phyloP scores from a whole-genome alignment of 2,113 vertebrate genomes.

The Tor tambroides region DNA sequence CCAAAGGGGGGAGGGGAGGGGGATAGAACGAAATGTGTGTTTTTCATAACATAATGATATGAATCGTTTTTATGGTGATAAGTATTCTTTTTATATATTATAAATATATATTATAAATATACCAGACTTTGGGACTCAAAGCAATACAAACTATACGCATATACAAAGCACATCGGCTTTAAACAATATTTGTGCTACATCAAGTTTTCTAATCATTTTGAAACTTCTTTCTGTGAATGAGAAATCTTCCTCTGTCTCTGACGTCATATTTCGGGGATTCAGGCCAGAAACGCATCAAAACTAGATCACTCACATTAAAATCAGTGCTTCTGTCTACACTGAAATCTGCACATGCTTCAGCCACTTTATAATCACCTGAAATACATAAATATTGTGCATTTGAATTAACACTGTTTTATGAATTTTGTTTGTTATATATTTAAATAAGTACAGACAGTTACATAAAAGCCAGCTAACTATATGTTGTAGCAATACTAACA shows the following conservation, averaged over 20 bases:
- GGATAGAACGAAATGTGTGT: constrained; percentile 64
- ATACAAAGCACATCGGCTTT: constrained; percentile 40
- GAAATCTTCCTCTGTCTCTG: neutral
- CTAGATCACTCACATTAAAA: neutral
- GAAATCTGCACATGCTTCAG: neutral
- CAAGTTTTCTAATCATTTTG: neutral
- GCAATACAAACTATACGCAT: constrained; percentile 74
- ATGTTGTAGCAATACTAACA: constrained; percentile 28
- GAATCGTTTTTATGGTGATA: constrained; percentile 74
- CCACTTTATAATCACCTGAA: neutral
- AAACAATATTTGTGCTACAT: constrained; percentile 11
- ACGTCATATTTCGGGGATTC: neutral
- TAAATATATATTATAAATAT: constrained; percentile 61
- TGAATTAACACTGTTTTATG: neutral
- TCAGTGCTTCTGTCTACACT: neutral
- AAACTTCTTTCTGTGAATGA: neutral
- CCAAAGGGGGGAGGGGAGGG: constrained; percentile 69
- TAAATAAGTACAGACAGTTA: neutral
- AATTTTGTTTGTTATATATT: neutral
- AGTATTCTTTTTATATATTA: constrained; percentile 67
- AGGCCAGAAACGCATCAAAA: neutral
- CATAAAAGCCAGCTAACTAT: neutral
- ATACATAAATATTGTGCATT: neutral
- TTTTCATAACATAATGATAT: constrained; percentile 64
- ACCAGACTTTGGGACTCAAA: constrained; percentile 72